Evolutionary conservation across 2,888 invertebrate species (phyloP).

Genomic region (Amiota minor): DNA sequence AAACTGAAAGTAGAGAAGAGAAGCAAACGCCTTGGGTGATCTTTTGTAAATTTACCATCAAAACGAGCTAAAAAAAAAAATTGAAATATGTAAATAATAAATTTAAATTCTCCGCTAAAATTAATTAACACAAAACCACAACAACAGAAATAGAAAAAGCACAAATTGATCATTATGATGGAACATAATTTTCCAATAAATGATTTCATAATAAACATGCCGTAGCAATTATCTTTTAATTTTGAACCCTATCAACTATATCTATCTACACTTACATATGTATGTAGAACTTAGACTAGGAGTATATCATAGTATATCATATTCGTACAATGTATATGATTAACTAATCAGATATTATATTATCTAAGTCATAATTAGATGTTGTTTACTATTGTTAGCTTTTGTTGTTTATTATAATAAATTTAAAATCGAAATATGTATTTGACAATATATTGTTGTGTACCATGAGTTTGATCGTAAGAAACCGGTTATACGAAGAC

Average conservation of each 20-base stretch:
- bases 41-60: background rate
- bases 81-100: background rate
- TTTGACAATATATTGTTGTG: conserved; percentile 21
- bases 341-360: too few relatives aligned
- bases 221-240: background rate
- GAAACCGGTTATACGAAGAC: conserved; percentile 59
- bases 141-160: background rate
- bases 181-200: background rate
- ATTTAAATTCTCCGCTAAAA: conserved; percentile 11
- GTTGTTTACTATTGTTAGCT: too few relatives aligned
- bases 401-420: conserved; percentile 9
- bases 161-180: background rate
- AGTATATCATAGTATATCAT: too few relatives aligned
- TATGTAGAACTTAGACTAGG: too few relatives aligned
- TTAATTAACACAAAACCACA: conserved; percentile 7
- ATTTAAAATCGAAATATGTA: conserved; percentile 9
- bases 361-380: too few relatives aligned
- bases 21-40: background rate
- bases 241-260: too few relatives aligned
- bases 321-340: too few relatives aligned
- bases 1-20: background rate
- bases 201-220: conserved; percentile 14
- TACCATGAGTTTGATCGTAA: conserved; percentile 6
- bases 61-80: background rate
- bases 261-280: too few relatives aligned